Evolutionary conservation across 2,113 vertebrate genomes (phyloP), one percentile per base, ranked within the genome.

Genomic region (Chiloscyllium plagiosum): DNA sequence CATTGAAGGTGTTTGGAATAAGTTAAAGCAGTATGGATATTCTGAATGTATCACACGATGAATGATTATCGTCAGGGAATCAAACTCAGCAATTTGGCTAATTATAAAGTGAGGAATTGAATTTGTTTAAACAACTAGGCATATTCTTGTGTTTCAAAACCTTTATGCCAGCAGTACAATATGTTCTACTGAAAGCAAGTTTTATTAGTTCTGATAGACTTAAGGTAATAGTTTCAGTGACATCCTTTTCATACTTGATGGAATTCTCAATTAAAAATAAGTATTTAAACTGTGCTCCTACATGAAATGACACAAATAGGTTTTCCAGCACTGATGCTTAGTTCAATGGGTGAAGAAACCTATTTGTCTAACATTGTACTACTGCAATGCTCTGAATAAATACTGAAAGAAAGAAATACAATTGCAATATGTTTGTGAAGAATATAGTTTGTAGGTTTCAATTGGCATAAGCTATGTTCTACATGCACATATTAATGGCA

Each of bases 211-310:
- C 61, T 22, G 20, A 66, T 68, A 66, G 89, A 93, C 87, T 66
- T 93, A 65, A 66, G 89, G 61, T 66, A 66, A 66, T 66, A 92
- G 65, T 93, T 92, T 93, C 66, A 90, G 61, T 93, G 89, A 93
- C 89, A 93, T 93, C 19, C 61, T 93, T 93, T 66, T 93, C 89
- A 93, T 93, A 93, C 89, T n/a, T 93, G 89, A 93, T 61, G 66
- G 61, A 93, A 93, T 93, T 93, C 66, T 93, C 89, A 93, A 93
- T 93, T 93, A 93, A 93, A 93, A 93, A 68, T 37, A 93, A 66
- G 37, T 66, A 33, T 93, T 93, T 93, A 93, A 93, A 66, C 89
- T 93, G 61, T 37, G 66, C 89, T 68, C 20, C n/a, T 22, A 66
- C 61, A 37, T 68, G 89, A 93, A 66, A 61, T 61, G 66, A 93